Evolutionary conservation across 2,113 vertebrate species (phyloP).

Genomic region (Pao palembangensis): DNA sequence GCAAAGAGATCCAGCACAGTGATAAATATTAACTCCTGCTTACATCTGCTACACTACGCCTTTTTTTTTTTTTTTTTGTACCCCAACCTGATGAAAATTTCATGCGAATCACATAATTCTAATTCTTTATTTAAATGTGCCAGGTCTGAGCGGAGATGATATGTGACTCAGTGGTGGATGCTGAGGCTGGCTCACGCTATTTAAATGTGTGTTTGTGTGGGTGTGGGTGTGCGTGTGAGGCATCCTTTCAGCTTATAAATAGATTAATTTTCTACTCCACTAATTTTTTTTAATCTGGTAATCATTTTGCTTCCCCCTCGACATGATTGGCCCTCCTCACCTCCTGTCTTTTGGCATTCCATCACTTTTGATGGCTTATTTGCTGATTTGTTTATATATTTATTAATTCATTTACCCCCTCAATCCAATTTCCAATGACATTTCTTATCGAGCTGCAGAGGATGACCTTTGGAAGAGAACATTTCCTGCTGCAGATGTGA

Average conservation of each 20-base stretch:
- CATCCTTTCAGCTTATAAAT: slow-evolving; percentile 36
- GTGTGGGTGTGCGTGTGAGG: background rate
- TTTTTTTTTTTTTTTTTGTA: slow-evolving; percentile 15
- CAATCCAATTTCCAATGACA: slow-evolving; percentile 90
- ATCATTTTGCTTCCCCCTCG: slow-evolving; percentile 23
- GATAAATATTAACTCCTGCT: slow-evolving; percentile 65
- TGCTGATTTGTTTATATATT: slow-evolving; percentile 84
- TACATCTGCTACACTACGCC: slow-evolving; percentile 29
- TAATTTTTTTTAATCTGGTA: slow-evolving; percentile 55
- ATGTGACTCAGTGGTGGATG: slow-evolving; percentile 24
- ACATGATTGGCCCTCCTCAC: slow-evolving; percentile 37
- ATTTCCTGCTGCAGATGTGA: slow-evolving; percentile 54
- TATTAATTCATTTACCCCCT: slow-evolving; percentile 78
- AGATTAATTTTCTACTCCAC: slow-evolving; percentile 40
- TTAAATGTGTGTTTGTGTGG: background rate
- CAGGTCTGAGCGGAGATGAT: slow-evolving; percentile 28
- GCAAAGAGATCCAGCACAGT: slow-evolving; percentile 19
- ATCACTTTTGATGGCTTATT: slow-evolving; percentile 69
- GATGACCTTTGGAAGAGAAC: slow-evolving; percentile 90
- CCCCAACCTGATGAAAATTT: slow-evolving; percentile 56
- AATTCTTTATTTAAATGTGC: slow-evolving; percentile 53
- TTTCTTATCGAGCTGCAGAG: slow-evolving; percentile 85
- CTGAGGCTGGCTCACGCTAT: slow-evolving; percentile 3
- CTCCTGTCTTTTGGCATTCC: slow-evolving; percentile 54
- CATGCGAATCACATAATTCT: slow-evolving; percentile 52